A percentile compares a stretch with the other conserved stretches of the same genome.
Evolutionary conservation across 2,888 invertebrate species (phyloP).

Genomic region (Ceratothoa steindachneri): DNA sequence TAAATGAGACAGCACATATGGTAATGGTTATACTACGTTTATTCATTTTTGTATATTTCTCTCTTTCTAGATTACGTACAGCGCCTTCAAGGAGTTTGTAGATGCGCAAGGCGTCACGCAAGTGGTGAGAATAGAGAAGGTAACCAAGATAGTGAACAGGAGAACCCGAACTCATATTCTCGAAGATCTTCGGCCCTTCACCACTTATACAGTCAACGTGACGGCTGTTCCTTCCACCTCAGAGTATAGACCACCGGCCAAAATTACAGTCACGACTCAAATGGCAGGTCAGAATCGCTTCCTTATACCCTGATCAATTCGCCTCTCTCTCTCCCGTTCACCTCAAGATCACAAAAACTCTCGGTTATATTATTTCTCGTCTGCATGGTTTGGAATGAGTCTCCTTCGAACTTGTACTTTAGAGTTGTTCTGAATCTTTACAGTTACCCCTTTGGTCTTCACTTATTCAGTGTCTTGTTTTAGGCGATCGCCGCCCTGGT

Average conservation of each 20-base stretch:
- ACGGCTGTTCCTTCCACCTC: constrained; percentile 78
- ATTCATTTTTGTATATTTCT: not conserved
- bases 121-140: constrained; percentile 69
- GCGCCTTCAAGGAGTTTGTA: constrained; percentile 87
- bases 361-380: too few relatives aligned
- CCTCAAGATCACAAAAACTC: too few relatives aligned
- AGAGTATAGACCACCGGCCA: constrained; percentile 79
- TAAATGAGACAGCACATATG: too few relatives aligned
- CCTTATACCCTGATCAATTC: too few relatives aligned
- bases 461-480: too few relatives aligned
- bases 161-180: constrained; percentile 55
- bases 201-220: constrained; percentile 89
- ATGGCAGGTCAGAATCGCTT: constrained; percentile 72
- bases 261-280: constrained; percentile 89
- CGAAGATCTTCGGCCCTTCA: constrained; percentile 84
- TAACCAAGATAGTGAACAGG: constrained; percentile 60
- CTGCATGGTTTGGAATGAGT: too few relatives aligned
- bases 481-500: too few relatives aligned
- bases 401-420: too few relatives aligned
- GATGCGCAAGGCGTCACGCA: constrained; percentile 90
- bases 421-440: too few relatives aligned
- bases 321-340: too few relatives aligned
- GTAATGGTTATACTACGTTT: too few relatives aligned
- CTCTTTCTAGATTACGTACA: constrained; percentile 63
- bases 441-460: too few relatives aligned